Evolutionary conservation across 2,113 vertebrate genomes (phyloP), one percentile per base, ranked within the genome.

Genomic region (Ictalurus punctatus): DNA sequence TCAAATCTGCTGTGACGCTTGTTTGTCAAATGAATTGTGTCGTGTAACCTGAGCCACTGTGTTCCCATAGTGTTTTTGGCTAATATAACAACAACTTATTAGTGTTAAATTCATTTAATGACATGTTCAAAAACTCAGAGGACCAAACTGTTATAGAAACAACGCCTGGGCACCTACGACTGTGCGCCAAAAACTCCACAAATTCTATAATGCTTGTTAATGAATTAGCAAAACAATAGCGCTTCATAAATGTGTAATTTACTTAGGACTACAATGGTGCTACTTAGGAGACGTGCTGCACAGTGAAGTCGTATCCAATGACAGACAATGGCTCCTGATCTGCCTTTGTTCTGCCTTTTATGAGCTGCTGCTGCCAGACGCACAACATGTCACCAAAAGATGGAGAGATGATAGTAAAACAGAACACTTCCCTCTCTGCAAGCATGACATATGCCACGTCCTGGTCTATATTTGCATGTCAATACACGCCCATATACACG

Each of bases 211-310:
- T 4, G 73, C 83, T 88, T 69, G 7, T 81, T 93, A 92, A 93
- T 91, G 83, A 90, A 94, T 94, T 92, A 94, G 61, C 48, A 74
- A 90, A 92, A 92, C 90, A 90, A 89, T 91, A 90, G 92, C 89
- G 86, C 87, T 88, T 14, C 17, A 88, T 88, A 90, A 91, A 91
- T 30, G 87, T 89, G 88, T 92, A 93, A 94, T 91, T 73, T n/a
- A 6, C 89, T 93, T 91, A 90, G 83, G 37, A 61, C 23, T 88
- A 88, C 84, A 84, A 69, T 40, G 65, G 44, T 48, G 44, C 44
- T 48, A 48, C 44, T 48, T 48, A 48, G 44, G 92, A 93, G 89
- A 93, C 83, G 61, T 34, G 91, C 86, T 79, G 61, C 87, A 74
- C 40, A 59, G 34, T 76, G 58, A 79, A 71, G 63, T 82, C 87